Base-by-base conservation (phyloP, 2,888 invertebrate species). In the Tricholauxania praeusta region DNA sequence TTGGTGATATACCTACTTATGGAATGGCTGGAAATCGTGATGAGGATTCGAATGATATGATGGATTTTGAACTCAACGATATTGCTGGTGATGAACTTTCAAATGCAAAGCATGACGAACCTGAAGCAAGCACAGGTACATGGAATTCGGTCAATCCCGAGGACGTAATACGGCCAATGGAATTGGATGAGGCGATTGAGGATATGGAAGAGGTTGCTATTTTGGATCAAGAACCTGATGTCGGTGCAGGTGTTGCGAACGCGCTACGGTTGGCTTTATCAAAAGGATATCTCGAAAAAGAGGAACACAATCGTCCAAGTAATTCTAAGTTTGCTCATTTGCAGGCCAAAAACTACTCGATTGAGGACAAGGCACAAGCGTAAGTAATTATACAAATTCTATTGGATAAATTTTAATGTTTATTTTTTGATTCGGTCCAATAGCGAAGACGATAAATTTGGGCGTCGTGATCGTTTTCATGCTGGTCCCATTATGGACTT, bases 1-100 rank as follows among this genome's bases (percentile, higher is more conserved):
- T 98, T 10, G 97, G 98, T 1, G 97, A 98, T 85, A 97, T 97
- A 82, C 97, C 98, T 72, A 97, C 97, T 0, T 97, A 97, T 85
- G 97, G 96, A 17, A 93, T 93, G 86, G 93, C 96, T 22, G 96
- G 96, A 49, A 96, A 97, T 88, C 89, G 96, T 49, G 96, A 96
- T 82, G 94, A 94, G 82, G 94, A 93, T 79, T 92, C 92, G 71
- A 89, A 90, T 6, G 90, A 91, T 82, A 89, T 91, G 82, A 89
- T 91, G 88, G 87, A 87, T 79, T 86, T 81, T 76, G 87, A 87
- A 51, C 79, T 80, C 0, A 81, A 77, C 76, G 85, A 89, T 74
- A 83, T 87, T 15, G 77, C 87, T 81, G 57, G 32, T 3, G 82
- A 86, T 79, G 85, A 87, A 80, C 78, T 77, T 77, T 73, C 80